Base-by-base conservation (phyloP, 2,888 invertebrate species). In the Oscheius sp. region DNA sequence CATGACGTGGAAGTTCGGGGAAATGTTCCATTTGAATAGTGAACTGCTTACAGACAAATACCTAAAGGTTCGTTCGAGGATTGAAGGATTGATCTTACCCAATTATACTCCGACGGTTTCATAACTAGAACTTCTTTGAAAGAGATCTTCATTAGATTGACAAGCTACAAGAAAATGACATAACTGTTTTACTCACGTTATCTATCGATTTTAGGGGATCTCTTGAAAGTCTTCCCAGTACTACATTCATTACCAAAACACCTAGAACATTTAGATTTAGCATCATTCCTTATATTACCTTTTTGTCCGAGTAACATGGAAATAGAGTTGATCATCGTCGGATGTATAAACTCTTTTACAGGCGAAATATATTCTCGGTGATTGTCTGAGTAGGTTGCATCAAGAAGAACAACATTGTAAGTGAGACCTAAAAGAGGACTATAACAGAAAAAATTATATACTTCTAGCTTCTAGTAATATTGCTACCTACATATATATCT, bases 31-130 rank as follows among this genome's bases (percentile, higher is more conserved):
- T 20, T 45, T 9, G 45, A 45, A 8, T 45, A 6, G 6, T 45
- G n/a, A n/a, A n/a, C n/a, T 47, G 47, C n/a, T 20, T 22, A 32
- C 51, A 51, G 5, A 51, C 32, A n/a, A 51, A 51, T 30, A 51
- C 28, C 51, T 51, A 20, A 17, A 51, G 20, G 8, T 30, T 51
- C 9, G 22, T 6, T 24, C 5, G 5, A 49, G 9, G 5, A 24
- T 5, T 6, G 45, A 44, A 44, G 17, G 17, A 44, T n/a, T 24
- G 49, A 3, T 30, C 51, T 30, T 30, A 51, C 51, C 51, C n/a
- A 28, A n/a, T 51, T 51, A n/a, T 17, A 51, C 20, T 30, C 32
- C n/a, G 28, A 30, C 30, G 51, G 28, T 14, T 28, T 9, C 5
- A 30, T 8, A 14, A 26, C 51, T 2, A 32, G 2, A 2, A 51